phyloP scores from a whole-genome alignment of 2,113 vertebrate species.

The Gnathonemus echidnorhynchus region DNA sequence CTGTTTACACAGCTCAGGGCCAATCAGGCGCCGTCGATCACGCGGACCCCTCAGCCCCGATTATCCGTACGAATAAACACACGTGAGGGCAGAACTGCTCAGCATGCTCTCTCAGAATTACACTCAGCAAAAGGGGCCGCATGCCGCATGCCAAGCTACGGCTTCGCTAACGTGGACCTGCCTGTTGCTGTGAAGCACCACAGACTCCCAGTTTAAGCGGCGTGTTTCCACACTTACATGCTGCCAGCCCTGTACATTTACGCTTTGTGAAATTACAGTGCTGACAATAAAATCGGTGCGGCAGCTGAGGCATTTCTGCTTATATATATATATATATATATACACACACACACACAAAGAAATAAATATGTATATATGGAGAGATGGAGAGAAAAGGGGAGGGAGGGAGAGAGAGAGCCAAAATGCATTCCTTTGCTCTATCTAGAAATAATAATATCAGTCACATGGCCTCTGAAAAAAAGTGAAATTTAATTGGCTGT shows the following conservation, averaged over 20 bases:
- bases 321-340: neutral
- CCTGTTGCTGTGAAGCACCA: neutral
- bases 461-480: neutral
- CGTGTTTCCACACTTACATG: neutral
- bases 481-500: constrained; percentile 6
- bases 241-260: neutral
- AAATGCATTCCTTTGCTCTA: neutral
- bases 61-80: neutral
- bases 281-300: neutral
- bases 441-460: neutral
- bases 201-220: neutral
- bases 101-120: neutral
- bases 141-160: neutral
- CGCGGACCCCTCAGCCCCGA: neutral
- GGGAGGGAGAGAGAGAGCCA: neutral
- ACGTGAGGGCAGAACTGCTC: neutral
- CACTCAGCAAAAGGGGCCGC: neutral
- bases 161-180: neutral
- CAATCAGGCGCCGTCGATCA: neutral
- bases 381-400: neutral
- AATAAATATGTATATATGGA: neutral
- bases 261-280: neutral
- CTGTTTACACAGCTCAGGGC: constrained; percentile 5
- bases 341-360: neutral
- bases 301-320: neutral